Evolutionary conservation across 1,140 invertebrate genomes (phyloP).

Genomic region (Cotesia typhae): DNA sequence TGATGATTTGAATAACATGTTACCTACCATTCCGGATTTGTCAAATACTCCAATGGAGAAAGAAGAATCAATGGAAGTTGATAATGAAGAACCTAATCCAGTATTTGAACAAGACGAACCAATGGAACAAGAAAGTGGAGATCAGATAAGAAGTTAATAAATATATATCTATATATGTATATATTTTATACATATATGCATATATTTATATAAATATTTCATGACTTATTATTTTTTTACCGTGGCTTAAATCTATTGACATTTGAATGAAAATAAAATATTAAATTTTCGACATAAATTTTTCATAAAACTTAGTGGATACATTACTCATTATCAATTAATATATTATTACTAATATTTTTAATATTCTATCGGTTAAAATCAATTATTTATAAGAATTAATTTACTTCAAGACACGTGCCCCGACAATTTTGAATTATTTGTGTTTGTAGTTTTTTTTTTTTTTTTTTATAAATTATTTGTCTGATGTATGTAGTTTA

Average conservation of each 20-base stretch:
- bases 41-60: slow-evolving; percentile 30
- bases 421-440: no score
- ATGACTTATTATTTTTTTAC: slow-evolving; percentile 30
- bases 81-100: slow-evolving; percentile 50
- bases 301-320: background rate
- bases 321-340: slow-evolving; percentile 7
- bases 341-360: background rate
- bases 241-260: background rate
- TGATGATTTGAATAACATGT: slow-evolving; percentile 3
- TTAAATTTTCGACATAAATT: slow-evolving; percentile 11
- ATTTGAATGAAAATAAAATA: slow-evolving; percentile 14
- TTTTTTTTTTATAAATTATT: no score
- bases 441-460: no score
- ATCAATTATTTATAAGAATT: no score
- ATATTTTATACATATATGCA: background rate
- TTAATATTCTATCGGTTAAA: no score
- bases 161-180: slow-evolving; percentile 48
- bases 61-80: slow-evolving; percentile 57
- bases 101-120: slow-evolving; percentile 54
- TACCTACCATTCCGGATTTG: background rate
- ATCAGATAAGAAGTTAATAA: slow-evolving; percentile 59
- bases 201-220: slow-evolving; percentile 6
- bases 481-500: no score
- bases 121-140: slow-evolving; percentile 59
- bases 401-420: no score